Conservation (phyloP, 2,113 vertebrate species). For the Nansenia antarctica region DNA sequence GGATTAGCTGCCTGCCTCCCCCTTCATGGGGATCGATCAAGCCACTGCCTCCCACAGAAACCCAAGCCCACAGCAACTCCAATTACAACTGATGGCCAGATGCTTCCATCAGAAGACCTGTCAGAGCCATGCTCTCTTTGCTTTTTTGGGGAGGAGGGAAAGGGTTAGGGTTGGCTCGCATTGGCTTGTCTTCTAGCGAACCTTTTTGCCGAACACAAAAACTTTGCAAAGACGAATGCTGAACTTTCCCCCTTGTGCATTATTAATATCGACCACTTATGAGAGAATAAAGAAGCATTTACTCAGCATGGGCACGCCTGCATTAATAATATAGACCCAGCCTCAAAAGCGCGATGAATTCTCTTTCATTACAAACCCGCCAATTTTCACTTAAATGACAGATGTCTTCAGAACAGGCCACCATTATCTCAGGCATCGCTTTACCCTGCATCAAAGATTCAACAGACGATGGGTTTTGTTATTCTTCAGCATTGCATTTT, state of each 20-base stretch:
- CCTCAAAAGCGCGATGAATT: constrained; percentile 49
- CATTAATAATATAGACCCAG: constrained; percentile 70
- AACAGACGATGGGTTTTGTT: constrained; percentile 44
- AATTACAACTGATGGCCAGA: constrained; percentile 66
- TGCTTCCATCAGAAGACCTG: constrained; percentile 48
- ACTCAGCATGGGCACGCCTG: constrained; percentile 63
- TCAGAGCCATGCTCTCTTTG: constrained; percentile 14
- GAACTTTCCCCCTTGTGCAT: constrained; percentile 65
- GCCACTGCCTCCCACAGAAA: constrained; percentile 47
- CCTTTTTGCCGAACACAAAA: constrained; percentile 14
- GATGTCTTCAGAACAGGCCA: constrained; percentile 47
- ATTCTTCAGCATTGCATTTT: constrained; percentile 30
- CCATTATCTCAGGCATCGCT: constrained; percentile 50
- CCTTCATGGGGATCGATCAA: constrained; percentile 53
- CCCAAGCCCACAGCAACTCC: constrained; percentile 58
- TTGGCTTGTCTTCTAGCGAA: background rate
- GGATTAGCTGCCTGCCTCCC: constrained; percentile 41
- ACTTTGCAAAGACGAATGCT: constrained; percentile 68
- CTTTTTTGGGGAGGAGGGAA: background rate
- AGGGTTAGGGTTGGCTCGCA: constrained; percentile 3
- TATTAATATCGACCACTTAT: constrained; percentile 74
- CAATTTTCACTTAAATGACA: constrained; percentile 68
- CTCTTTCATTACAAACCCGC: constrained; percentile 62
- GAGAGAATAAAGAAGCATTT: constrained; percentile 72
- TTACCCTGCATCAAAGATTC: constrained; percentile 53